Conservation (phyloP, 2,113 vertebrate genomes). For the Propithecus coquereli region DNA sequence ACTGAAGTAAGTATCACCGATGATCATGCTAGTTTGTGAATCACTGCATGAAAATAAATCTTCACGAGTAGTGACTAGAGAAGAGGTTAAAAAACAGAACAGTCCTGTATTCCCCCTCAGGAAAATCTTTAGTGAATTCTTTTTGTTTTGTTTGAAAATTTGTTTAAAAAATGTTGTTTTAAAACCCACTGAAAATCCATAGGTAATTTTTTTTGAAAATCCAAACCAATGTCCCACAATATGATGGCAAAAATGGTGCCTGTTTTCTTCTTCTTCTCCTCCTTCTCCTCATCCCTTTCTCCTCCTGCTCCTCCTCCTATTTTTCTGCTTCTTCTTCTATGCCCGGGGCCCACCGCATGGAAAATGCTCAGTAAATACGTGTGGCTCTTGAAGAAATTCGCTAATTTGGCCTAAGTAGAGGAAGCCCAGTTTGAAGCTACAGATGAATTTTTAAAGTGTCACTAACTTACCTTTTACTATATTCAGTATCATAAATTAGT, state of each 20-base stretch:
- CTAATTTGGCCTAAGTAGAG: not conserved
- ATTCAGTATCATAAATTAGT: not conserved
- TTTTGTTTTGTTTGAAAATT: conserved; percentile 23
- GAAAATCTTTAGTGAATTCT: not conserved
- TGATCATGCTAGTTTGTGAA: not conserved
- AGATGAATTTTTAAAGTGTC: not conserved
- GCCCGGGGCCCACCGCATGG: not conserved
- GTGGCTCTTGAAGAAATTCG: not conserved
- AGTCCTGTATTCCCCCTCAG: not conserved
- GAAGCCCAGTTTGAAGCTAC: not conserved
- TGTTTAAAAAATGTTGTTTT: not conserved
- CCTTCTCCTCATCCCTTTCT: too few species aligned
- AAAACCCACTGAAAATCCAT: not conserved
- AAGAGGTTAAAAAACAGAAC: not conserved
- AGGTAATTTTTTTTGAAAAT: not conserved
- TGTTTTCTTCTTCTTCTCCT: not conserved
- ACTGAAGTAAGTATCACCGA: not conserved
- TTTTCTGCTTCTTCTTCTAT: not conserved
- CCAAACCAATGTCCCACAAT: not conserved
- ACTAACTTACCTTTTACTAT: not conserved
- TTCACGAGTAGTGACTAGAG: not conserved
- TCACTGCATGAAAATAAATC: not conserved
- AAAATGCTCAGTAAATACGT: not conserved
- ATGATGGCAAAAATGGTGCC: not conserved
- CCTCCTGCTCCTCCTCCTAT: not conserved